Evolutionary conservation across 2,797 vertebrate species (phyloP).

Genomic region (Gouania willdenowi): DNA sequence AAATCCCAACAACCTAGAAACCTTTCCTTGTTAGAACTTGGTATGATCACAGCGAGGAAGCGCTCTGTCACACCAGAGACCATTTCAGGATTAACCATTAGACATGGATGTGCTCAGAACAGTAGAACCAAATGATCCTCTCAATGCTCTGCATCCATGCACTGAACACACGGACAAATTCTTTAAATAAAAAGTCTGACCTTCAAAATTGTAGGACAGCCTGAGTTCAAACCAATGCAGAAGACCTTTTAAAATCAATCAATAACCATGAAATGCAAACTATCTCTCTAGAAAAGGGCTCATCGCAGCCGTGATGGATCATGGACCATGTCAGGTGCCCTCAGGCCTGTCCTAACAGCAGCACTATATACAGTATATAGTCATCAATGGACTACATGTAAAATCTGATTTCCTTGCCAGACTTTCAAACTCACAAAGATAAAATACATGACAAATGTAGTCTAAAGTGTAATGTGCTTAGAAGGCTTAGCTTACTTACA

Average conservation of each 20-base stretch:
- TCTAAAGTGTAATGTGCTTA: no score
- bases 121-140: conserved; percentile 20
- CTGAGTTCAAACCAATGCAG: conserved; percentile 30
- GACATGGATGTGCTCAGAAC: conserved; percentile 35
- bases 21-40: background rate
- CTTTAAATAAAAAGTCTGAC: background rate
- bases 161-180: background rate
- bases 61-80: conserved; percentile 32
- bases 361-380: no score
- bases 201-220: conserved; percentile 40
- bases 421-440: background rate
- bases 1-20: no score
- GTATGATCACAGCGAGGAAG: background rate
- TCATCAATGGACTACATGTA: no score
- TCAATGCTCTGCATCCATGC: background rate
- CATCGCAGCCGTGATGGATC: no score
- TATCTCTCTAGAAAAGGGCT: background rate
- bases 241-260: conserved; percentile 52
- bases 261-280: conserved; percentile 20
- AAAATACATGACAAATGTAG: no score
- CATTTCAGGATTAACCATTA: conserved; percentile 53
- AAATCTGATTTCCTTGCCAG: no score
- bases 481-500: no score
- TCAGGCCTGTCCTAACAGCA: no score
- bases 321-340: no score